Conservation (phyloP, 2,797 vertebrate species). For the Phalanger gymnotis region DNA sequence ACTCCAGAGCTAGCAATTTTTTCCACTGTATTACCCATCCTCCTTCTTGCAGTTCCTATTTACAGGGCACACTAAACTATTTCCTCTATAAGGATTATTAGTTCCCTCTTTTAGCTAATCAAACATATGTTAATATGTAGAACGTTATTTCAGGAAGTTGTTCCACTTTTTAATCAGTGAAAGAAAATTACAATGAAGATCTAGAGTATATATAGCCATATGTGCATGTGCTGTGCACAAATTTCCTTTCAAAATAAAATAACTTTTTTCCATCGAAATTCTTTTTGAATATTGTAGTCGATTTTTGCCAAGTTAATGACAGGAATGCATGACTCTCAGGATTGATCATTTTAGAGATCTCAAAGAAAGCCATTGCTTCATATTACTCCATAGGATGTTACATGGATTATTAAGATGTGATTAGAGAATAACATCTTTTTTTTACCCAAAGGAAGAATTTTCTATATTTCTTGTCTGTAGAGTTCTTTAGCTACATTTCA, state of each 20-base stretch:
- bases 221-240: neutral
- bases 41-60: neutral
- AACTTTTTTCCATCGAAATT: neutral
- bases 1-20: neutral
- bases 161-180: constrained; percentile 5
- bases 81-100: constrained; percentile 13
- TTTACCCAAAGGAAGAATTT: neutral
- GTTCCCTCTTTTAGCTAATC: neutral
- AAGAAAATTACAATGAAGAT: neutral
- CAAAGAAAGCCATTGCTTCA: neutral
- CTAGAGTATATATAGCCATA: neutral
- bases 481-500: neutral
- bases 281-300: constrained; percentile 5
- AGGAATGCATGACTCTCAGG: neutral
- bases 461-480: neutral
- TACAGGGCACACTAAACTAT: neutral
- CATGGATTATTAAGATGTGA: neutral
- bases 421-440: neutral
- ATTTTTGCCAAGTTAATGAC: neutral
- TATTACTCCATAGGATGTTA: neutral
- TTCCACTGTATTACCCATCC: neutral
- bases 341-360: neutral
- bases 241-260: neutral
- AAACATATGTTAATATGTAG: constrained; percentile 4
- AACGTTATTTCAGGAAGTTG: constrained; percentile 32